A percentile compares a stretch with the other conserved stretches of the same genome.
These are phyloP conservation scores for Apodemia zela DNA, from an alignment of 2,888 invertebrate genomes.

Conservation along the genomic window DNA sequence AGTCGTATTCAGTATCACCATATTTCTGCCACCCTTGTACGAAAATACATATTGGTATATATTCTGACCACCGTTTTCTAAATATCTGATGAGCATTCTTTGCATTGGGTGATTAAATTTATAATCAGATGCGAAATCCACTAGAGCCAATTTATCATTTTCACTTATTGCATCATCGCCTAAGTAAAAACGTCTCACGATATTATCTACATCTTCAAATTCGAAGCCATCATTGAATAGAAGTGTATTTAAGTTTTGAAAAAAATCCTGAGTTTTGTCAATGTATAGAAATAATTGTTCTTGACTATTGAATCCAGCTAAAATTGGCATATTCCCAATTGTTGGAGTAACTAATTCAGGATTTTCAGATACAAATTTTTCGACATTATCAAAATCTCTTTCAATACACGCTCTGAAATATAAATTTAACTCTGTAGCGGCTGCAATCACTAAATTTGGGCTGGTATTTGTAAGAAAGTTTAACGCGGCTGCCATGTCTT, in stretches of 20 bases:
- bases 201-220: constrained; percentile 32
- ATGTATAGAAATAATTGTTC: constrained; percentile 39
- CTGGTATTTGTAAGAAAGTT: constrained; percentile 33
- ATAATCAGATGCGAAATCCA: constrained; percentile 46
- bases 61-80: constrained; percentile 38
- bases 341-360: constrained; percentile 43
- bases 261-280: constrained; percentile 30
- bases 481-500: constrained; percentile 37
- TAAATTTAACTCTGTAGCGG: constrained; percentile 26
- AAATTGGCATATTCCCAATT: constrained; percentile 42
- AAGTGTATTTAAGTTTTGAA: constrained; percentile 21
- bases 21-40: constrained; percentile 49
- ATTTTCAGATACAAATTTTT: constrained; percentile 39
- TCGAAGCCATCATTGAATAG: background rate
- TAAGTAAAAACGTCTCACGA: constrained; percentile 48
- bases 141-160: constrained; percentile 33
- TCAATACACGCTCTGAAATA: constrained; percentile 31
- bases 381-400: constrained; percentile 33
- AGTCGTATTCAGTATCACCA: constrained; percentile 33
- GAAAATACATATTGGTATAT: constrained; percentile 51
- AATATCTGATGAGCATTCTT: constrained; percentile 41
- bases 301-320: constrained; percentile 50
- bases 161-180: constrained; percentile 43
- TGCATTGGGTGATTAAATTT: constrained; percentile 39
- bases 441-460: constrained; percentile 29